These are phyloP conservation scores for Aplocera efformata DNA, from an alignment of 2,888 invertebrate genomes.

Conservation along the genomic window DNA sequence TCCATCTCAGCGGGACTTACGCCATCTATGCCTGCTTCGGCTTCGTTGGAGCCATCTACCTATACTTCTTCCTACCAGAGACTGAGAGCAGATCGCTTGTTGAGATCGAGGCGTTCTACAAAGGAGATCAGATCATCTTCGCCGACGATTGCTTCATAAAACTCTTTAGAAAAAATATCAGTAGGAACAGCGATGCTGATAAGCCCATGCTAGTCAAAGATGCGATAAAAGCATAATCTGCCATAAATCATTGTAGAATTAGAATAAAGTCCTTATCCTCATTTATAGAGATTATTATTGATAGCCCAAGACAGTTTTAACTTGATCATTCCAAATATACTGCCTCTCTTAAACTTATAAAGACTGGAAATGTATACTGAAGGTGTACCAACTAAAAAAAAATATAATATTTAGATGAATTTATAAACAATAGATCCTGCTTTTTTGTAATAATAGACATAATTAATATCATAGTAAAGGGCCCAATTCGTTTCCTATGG, in stretches of 20 bases:
- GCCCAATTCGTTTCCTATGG: too few relatives aligned
- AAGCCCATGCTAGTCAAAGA: slow-evolving; percentile 62
- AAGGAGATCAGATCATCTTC: slow-evolving; percentile 58
- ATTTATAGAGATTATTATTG: too few relatives aligned
- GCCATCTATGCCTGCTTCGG: slow-evolving; percentile 67
- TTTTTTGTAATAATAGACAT: too few relatives aligned
- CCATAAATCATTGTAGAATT: background rate
- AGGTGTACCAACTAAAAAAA: too few relatives aligned
- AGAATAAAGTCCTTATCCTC: background rate
- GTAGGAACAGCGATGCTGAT: slow-evolving; percentile 39
- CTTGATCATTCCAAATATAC: too few relatives aligned
- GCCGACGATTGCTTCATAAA: slow-evolving; percentile 70
- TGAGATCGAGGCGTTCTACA: slow-evolving; percentile 76
- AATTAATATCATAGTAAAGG: too few relatives aligned
- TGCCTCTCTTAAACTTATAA: too few relatives aligned
- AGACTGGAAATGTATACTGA: too few relatives aligned
- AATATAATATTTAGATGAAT: too few relatives aligned
- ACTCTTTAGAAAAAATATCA: slow-evolving; percentile 53
- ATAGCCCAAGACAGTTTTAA: too few relatives aligned
- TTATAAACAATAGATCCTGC: too few relatives aligned
- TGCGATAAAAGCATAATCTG: slow-evolving; percentile 20
- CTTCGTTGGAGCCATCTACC: slow-evolving; percentile 67
- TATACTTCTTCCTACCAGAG: slow-evolving; percentile 77
- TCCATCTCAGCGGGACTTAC: slow-evolving; percentile 74
- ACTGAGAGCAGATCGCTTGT: slow-evolving; percentile 74